Percentiles rank a stretch among this genome's conserved stretches.
These are phyloP conservation scores for Nannoperca obscura DNA, from an alignment of 2,797 vertebrate genomes.

Conservation along the genomic window DNA sequence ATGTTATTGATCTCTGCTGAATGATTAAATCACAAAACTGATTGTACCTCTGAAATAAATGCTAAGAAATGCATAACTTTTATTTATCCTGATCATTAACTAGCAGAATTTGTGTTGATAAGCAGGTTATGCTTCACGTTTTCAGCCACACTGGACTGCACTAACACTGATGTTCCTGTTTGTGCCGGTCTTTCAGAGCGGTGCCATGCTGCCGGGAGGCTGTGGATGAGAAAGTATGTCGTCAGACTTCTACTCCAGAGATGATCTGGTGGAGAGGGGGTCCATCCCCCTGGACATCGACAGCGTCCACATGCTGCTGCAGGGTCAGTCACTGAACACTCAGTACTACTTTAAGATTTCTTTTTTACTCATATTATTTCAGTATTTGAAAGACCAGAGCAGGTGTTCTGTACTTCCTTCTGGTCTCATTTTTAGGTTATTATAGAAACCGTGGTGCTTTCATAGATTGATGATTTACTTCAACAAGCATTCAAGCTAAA, in stretches of 20 bases:
- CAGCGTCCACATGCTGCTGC: constrained; percentile 89
- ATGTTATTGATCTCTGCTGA: not conserved
- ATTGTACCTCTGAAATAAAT: not conserved
- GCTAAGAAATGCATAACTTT: not conserved
- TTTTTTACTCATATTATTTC: not conserved
- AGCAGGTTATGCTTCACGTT: not conserved
- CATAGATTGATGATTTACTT: constrained; percentile 2
- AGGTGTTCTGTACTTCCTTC: not conserved
- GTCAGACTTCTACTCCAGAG: constrained; percentile 69
- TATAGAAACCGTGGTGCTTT: not conserved
- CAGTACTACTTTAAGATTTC: not conserved
- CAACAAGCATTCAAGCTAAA: not conserved
- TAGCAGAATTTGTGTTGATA: not conserved
- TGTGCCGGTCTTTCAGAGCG: constrained; percentile 29
- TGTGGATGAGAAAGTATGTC: constrained; percentile 82
- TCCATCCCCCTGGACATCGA: constrained; percentile 90
- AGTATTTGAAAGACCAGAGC: not conserved
- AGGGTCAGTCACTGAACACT: constrained; percentile 82
- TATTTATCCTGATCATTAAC: not conserved
- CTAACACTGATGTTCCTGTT: not conserved
- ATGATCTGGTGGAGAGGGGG: constrained; percentile 76
- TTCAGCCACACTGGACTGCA: not conserved
- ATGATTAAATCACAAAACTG: not conserved
- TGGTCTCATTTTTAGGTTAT: not conserved
- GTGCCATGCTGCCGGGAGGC: constrained; percentile 65